Evolutionary conservation across 2,888 invertebrate genomes (phyloP).

Genomic region (Uropetala carovei): DNA sequence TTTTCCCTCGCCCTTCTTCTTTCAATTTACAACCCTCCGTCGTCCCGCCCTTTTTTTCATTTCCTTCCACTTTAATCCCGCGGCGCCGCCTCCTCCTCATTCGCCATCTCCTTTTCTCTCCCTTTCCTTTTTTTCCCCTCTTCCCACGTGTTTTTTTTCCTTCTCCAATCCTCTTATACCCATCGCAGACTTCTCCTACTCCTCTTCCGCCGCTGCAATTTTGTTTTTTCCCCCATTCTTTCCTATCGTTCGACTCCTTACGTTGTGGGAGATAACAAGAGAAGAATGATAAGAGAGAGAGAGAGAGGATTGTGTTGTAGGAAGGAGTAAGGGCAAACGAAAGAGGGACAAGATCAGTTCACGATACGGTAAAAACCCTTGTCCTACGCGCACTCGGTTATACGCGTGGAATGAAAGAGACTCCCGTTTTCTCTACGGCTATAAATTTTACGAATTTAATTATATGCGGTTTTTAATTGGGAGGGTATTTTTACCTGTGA

Average conservation of each 20-base stretch:
- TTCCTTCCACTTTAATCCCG: not conserved
- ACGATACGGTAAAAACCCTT: too few relatives aligned
- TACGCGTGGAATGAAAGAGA: too few relatives aligned
- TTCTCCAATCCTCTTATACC: not conserved
- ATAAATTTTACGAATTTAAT: too few relatives aligned
- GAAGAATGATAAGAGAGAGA: too few relatives aligned
- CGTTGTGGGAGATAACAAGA: not conserved
- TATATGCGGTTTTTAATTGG: too few relatives aligned
- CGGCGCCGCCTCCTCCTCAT: not conserved
- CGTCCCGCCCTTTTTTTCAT: conserved; percentile 15
- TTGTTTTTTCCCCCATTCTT: not conserved
- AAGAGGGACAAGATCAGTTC: too few relatives aligned
- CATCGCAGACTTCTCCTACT: not conserved
- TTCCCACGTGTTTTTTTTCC: not conserved
- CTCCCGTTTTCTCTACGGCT: too few relatives aligned
- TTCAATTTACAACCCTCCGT: not conserved
- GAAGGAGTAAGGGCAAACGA: too few relatives aligned
- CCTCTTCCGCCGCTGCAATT: not conserved
- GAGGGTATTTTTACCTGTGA: too few relatives aligned
- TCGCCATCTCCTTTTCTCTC: not conserved
- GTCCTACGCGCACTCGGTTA: too few relatives aligned
- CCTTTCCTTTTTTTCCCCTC: not conserved
- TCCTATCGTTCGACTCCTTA: not conserved
- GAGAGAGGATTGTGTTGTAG: too few relatives aligned
- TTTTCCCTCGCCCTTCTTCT: not conserved